Conservation (phyloP, 2,888 invertebrate species). For the Unio pictorum region DNA sequence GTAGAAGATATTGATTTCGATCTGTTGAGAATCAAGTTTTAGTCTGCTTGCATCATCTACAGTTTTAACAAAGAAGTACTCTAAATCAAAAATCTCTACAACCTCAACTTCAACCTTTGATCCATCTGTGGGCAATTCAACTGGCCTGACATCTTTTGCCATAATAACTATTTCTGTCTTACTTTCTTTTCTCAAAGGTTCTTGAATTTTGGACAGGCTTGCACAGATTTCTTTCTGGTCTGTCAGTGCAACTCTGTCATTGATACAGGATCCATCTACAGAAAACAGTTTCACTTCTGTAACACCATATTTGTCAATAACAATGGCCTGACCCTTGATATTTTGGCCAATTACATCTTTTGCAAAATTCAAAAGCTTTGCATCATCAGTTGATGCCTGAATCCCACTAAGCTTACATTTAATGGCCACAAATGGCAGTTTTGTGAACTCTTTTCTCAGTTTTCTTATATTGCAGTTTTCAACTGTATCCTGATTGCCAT, state of each 20-base stretch:
- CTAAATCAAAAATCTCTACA: slow-evolving; percentile 14
- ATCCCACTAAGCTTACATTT: slow-evolving; percentile 29
- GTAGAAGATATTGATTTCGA: slow-evolving; percentile 73
- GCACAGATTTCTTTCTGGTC: not conserved
- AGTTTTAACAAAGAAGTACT: slow-evolving; percentile 78
- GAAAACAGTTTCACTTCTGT: too few relatives aligned
- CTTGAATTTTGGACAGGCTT: not conserved
- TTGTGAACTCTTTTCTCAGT: slow-evolving; percentile 25
- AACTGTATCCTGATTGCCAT: slow-evolving; percentile 56
- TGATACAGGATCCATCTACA: not conserved
- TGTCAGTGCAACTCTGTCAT: not conserved
- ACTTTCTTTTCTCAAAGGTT: not conserved
- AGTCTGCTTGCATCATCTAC: slow-evolving; percentile 68
- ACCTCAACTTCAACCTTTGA: slow-evolving; percentile 9
- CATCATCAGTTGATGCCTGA: too few relatives aligned
- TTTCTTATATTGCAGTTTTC: slow-evolving; percentile 29
- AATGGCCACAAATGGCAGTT: slow-evolving; percentile 39
- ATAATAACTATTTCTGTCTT: not conserved
- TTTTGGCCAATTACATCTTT: too few relatives aligned
- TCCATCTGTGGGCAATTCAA: slow-evolving; percentile 14
- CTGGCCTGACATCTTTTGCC: not conserved
- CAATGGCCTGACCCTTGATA: too few relatives aligned
- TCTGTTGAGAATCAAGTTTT: slow-evolving; percentile 70
- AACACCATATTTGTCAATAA: too few relatives aligned
- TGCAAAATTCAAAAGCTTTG: too few relatives aligned